Base-by-base conservation (phyloP, 1,140 invertebrate genomes). In the Pseudobourletiella spinata region DNA sequence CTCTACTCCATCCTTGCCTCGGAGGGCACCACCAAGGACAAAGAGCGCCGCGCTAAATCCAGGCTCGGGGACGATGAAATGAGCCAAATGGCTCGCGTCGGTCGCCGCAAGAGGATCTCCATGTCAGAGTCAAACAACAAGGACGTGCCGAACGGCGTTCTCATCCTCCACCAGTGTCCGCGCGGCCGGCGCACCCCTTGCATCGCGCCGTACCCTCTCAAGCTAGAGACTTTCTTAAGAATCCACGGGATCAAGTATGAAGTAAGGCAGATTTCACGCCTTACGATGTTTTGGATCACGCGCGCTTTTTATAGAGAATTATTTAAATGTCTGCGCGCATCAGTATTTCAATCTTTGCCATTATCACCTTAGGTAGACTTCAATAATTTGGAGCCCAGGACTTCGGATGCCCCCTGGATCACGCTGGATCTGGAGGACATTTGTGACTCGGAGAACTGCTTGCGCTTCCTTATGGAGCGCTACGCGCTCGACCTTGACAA, bases 181-280 rank as follows among this genome's bases (percentile, higher is more conserved):
- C 28, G 64, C 20, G 64, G 59, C 16, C 48, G 61, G n/a, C 60
- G 44, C 30, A 68, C 66, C 20, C 66, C 66, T 24, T 68, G 66
- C 42, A 68, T 68, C 58, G 62, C 66, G 50, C 66, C 66, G 1
- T 68, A 61, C 46, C 62, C 63, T 18, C 20, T 68, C 3, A 68
- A 68, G 29, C 39, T 68, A 46, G 66, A 68, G 61, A 68, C 66
- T 2, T 68, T 68, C 32, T 44, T 68, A 2, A 39, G 66, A 6
- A 55, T 68, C 44, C 48, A 68, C 24, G 54, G 52, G 22, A 64
- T 68, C 42, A 52, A 62, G 30, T 68, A 68, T 57, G 57, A 64
- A 44, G 66, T 59, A 48, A 51, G 16, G 39, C 26, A n/a, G n/a
- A n/a, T n/a, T n/a, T n/a, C n/a, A n/a, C n/a, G n/a, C n/a, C n/a